A percentile compares a stretch with the other conserved stretches of the same genome.
phyloP scores from a whole-genome alignment of 64 coral and sea anemone genomes.

The Trachythela sp. region DNA sequence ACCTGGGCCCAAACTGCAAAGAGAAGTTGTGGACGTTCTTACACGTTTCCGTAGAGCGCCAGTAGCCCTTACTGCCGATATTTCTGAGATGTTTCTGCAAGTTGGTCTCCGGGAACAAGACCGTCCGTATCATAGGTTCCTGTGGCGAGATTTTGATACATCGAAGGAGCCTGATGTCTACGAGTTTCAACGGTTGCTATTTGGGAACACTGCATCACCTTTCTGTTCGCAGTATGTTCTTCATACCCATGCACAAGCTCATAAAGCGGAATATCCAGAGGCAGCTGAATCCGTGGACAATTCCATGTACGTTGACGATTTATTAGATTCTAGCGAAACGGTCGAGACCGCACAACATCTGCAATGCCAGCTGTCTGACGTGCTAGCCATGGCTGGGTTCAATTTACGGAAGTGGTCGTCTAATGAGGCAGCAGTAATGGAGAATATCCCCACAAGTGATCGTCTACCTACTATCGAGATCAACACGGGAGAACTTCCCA shows the following conservation, averaged over 20 bases:
- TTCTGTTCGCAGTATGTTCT: slow-evolving; percentile 23
- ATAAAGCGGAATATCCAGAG: slow-evolving; percentile 21
- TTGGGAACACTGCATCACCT: slow-evolving; percentile 22
- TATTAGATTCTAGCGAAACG: slow-evolving; percentile 38
- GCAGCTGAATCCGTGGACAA: slow-evolving; percentile 35
- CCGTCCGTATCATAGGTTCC: slow-evolving; percentile 43
- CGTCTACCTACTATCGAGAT: too few relatives aligned
- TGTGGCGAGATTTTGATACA: slow-evolving; percentile 50
- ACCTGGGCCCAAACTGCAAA: slow-evolving; percentile 48
- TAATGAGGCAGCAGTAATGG: too few relatives aligned
- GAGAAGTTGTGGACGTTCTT: slow-evolving; percentile 25
- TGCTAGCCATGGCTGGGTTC: slow-evolving; percentile 31
- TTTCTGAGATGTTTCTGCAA: slow-evolving; percentile 67
- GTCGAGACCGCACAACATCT: slow-evolving; percentile 16
- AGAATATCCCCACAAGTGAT: too few relatives aligned
- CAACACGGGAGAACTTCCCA: too few relatives aligned
- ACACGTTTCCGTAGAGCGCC: slow-evolving; percentile 40
- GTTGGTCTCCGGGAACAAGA: slow-evolving; percentile 46
- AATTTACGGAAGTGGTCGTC: too few relatives aligned
- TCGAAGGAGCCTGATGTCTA: not conserved
- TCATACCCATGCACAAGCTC: slow-evolving; percentile 24
- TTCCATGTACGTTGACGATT: slow-evolving; percentile 56
- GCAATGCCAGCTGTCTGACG: slow-evolving; percentile 25
- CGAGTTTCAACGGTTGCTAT: slow-evolving; percentile 21
- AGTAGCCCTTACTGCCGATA: slow-evolving; percentile 48